Base-by-base conservation (phyloP, 2,888 invertebrate species). In the Hylaea fasciaria region DNA sequence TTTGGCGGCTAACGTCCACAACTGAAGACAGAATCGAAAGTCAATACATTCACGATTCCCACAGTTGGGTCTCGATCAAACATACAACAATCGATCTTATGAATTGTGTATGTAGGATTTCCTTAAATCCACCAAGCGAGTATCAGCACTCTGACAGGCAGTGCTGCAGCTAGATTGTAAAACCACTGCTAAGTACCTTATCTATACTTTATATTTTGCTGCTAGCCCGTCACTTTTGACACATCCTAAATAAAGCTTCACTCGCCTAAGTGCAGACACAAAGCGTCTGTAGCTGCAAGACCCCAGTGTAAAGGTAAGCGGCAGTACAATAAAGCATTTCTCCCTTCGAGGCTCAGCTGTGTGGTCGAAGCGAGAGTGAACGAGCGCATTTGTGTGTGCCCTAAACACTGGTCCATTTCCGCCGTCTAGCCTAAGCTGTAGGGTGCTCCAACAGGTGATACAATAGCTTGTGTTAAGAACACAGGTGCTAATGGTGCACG, bases 331-430 rank as follows among this genome's bases (percentile, higher is more conserved):
- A 85, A 82, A 81, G 69, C 74, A 74, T 54, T 68, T 68, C 72
- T 73, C 78, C 79, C 79, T 75, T 74, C 64, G 57, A 71, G 81
- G 68, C 85, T 69, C 88, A 89, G 85, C 82, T 88, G 88, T 69
- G 74, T 64, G 74, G 73, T 69, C 73, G 69, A 70, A 67, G 70
- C 62, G 71, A 75, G 73, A 87, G 87, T 87, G 77, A 76, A 80
- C 78, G 72, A 64, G 67, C 66, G 83, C 83, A 86, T 88, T 84
- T 79, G 67, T 64, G 59, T 58, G 57, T 56, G 63, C 64, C 70
- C 70, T 65, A 68, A 67, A 73, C 77, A 78, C 67, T 58, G 54
- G 54, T 46, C 60, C 60, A 47, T 60, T 55, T 50, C 29, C 40
- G 40, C 16, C 57, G 53, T 60, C 60, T 55, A 54, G 54, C 45